Conservation (phyloP, 2,888 invertebrate genomes). For the Machimus atricapillus region DNA sequence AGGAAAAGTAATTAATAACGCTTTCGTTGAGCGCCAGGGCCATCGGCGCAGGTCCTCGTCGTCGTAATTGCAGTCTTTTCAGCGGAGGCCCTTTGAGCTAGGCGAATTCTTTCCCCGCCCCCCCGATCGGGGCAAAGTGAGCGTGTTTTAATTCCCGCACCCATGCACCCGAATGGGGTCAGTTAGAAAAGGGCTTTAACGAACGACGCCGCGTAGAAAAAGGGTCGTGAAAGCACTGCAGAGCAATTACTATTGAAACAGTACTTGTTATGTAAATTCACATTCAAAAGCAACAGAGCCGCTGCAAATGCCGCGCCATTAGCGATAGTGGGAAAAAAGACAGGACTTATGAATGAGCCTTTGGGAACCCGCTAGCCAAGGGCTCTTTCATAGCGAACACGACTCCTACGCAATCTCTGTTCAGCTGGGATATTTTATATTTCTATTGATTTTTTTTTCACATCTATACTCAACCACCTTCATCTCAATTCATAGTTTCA, state of each 20-base stretch:
- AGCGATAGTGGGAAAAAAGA: not conserved
- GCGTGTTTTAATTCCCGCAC: not conserved
- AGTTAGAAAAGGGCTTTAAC: not conserved
- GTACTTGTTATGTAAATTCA: not conserved
- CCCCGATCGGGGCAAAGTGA: not conserved
- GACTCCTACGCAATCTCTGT: not conserved
- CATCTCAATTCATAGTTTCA: not conserved
- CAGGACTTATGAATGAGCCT: not conserved
- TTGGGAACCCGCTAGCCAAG: not conserved
- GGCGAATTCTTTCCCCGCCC: not conserved
- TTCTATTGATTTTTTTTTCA: not conserved
- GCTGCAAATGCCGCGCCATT: not conserved
- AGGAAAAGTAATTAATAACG: not conserved
- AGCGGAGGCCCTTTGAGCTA: not conserved
- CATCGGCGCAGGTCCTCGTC: not conserved
- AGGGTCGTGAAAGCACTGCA: not conserved
- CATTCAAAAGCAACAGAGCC: not conserved
- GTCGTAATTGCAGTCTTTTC: not conserved
- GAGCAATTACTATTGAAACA: not conserved
- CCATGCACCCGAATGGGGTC: not conserved
- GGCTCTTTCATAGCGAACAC: not conserved
- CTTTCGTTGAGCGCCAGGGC: not conserved
- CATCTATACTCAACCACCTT: not conserved
- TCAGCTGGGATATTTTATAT: not conserved
- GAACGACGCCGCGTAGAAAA: not conserved